Base-by-base conservation (phyloP, 2,797 vertebrate genomes). In the Crax fasciolata region DNA sequence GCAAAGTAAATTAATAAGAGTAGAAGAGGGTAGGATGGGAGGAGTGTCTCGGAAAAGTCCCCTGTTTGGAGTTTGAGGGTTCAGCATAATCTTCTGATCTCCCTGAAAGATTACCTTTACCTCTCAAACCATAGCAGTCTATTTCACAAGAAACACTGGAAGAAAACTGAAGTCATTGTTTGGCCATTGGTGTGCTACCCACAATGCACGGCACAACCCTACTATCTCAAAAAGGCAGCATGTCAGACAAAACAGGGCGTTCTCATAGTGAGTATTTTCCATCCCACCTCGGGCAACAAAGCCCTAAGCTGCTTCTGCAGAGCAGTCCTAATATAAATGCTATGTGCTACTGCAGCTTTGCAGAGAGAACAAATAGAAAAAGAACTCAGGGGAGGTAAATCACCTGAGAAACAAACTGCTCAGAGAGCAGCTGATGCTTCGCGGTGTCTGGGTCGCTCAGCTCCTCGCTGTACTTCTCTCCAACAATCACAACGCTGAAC, bases 351-450 rank as follows among this genome's bases (percentile, higher is more conserved):
- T 51, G 8, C 14, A 54, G 28, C 16, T 86, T 62, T 68, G 30
- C 38, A 68, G 73, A 85, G 21, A 4, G n/a, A 74, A 30, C 11
- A 55, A 27, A 54, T 79, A 70, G 58, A 32, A 62, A 87, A 84
- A 80, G 7, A 81, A 76, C n/a, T 24, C 21, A 28, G 49, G 23
- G 13, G 84, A 65, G 39, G n/a, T 19, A 39, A 84, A 85, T 84
- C 92, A 99, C 99, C 98, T 99, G 98, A 84, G 98, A 98, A 93
- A 97, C 96, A 41, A 99, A 98, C 67, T 97, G 97, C 84, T 98
- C 96, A 78, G 97, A 98, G 30, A 99, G 98, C 4, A 66, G 97
- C 44, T 98, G 98, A 94, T 97, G 97, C 54, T 97, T 86, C n/a
- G 87, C 85, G 82, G 98, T 97, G 62, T 94, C 84, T 11, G 98